Percentiles rank a stretch among this genome's conserved stretches.
phyloP scores from a whole-genome alignment of 2,888 invertebrate species.

The Dinocampus coccinellae region DNA sequence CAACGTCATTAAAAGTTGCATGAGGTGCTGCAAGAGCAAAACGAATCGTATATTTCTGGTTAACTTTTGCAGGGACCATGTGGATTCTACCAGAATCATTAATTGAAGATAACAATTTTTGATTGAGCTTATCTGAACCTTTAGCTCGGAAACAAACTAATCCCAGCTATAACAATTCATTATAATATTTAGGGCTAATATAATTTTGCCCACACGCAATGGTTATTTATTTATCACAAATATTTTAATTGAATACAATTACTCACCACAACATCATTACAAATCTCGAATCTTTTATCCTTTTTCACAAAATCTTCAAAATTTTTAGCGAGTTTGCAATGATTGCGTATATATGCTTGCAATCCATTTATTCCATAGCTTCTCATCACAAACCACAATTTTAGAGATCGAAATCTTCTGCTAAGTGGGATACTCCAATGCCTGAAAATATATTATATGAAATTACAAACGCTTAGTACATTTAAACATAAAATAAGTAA shows the following conservation, averaged over 20 bases:
- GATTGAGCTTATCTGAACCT: slow-evolving; percentile 85
- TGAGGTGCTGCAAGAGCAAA: slow-evolving; percentile 95
- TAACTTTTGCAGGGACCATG: slow-evolving; percentile 95
- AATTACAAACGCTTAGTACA: slow-evolving; percentile 25
- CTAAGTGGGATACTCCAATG: slow-evolving; percentile 99
- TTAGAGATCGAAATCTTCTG: slow-evolving; percentile 93
- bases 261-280: slow-evolving; percentile 90
- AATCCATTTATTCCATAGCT: slow-evolving; percentile 94
- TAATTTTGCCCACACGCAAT: neutral
- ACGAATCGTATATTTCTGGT: slow-evolving; percentile 91
- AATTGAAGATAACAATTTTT: slow-evolving; percentile 90
- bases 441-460: slow-evolving; percentile 63
- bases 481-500: slow-evolving; percentile 3
- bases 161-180: slow-evolving; percentile 76
- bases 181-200: neutral
- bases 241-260: slow-evolving; percentile 54
- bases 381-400: slow-evolving; percentile 97
- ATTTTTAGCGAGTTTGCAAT: slow-evolving; percentile 89
- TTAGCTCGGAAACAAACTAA: slow-evolving; percentile 92
- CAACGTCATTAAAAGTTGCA: slow-evolving; percentile 86
- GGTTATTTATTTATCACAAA: slow-evolving; percentile 5
- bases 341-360: slow-evolving; percentile 92
- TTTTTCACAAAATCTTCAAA: slow-evolving; percentile 86
- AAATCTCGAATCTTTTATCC: slow-evolving; percentile 90
- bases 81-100: slow-evolving; percentile 96